Evolutionary conservation across 2,113 vertebrate species (phyloP).

Genomic region (Malurus cyaneus): DNA sequence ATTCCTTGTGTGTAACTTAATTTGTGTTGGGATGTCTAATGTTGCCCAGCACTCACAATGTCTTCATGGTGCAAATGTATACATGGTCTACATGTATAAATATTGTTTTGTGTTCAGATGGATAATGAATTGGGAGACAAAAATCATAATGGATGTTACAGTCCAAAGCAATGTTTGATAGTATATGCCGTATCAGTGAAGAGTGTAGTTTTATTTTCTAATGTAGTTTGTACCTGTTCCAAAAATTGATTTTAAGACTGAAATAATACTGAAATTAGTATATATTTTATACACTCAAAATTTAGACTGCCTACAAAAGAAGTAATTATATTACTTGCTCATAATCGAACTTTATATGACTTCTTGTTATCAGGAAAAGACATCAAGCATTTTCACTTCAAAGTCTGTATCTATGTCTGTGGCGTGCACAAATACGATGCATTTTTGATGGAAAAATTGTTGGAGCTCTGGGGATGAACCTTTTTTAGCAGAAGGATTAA

Average conservation of each 20-base stretch:
- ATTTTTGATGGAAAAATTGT: not conserved
- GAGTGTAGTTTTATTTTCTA: not conserved
- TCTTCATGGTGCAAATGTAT: not conserved
- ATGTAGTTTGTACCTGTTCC: not conserved
- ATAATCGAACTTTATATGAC: not conserved
- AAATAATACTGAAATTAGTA: not conserved
- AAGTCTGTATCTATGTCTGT: not conserved
- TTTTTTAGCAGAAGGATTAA: not conserved
- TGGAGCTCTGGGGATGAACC: not conserved
- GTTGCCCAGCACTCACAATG: not conserved
- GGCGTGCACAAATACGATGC: accelerated
- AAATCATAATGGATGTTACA: not conserved
- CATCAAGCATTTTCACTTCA: not conserved
- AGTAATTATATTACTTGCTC: not conserved
- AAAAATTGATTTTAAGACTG: not conserved
- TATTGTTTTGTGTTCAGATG: not conserved
- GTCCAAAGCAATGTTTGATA: not conserved
- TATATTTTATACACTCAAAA: not conserved
- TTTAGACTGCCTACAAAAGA: not conserved
- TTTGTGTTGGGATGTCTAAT: not conserved
- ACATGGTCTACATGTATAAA: not conserved
- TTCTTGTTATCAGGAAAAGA: not conserved
- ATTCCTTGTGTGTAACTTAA: not conserved
- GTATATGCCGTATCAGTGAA: accelerated
- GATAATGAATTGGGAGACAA: not conserved